Conservation (phyloP, 2,888 invertebrate genomes). For the Priocnemis perturbator region DNA sequence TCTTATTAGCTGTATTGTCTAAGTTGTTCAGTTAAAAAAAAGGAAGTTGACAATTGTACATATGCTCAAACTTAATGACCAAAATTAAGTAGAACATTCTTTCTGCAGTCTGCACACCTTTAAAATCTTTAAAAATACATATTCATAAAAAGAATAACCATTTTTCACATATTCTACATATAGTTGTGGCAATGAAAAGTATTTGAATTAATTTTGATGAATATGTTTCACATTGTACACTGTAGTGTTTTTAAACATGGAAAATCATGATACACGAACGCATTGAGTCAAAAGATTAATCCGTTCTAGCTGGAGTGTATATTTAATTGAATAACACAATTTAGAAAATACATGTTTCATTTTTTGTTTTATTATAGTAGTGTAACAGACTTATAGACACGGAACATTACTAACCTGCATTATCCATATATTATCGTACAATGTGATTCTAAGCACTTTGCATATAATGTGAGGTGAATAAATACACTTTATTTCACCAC, state of each 20-base stretch:
- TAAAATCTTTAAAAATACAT: neutral
- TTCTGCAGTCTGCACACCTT: too few relatives aligned
- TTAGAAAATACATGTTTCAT: conserved; percentile 28
- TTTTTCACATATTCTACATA: neutral
- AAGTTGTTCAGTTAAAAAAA: conserved; percentile 48
- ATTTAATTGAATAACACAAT: conserved; percentile 59
- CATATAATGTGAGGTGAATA: conserved; percentile 73
- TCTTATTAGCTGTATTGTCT: conserved; percentile 31
- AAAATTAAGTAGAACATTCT: too few relatives aligned
- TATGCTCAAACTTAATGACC: too few relatives aligned
- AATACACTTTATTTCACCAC: conserved; percentile 70
- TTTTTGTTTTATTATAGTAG: conserved; percentile 47
- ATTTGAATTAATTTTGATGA: neutral
- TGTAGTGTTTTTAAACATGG: neutral
- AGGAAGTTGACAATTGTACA: neutral
- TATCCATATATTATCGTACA: conserved; percentile 57
- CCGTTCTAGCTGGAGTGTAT: conserved; percentile 5
- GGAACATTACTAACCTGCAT: conserved; percentile 56
- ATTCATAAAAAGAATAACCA: neutral
- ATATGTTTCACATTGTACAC: neutral
- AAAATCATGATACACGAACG: neutral
- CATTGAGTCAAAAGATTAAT: neutral
- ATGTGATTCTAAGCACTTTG: conserved; percentile 71
- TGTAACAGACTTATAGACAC: conserved; percentile 43
- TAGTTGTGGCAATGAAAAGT: neutral